Conservation (phyloP, 2,888 invertebrate genomes). For the Uloborus plumipes region DNA sequence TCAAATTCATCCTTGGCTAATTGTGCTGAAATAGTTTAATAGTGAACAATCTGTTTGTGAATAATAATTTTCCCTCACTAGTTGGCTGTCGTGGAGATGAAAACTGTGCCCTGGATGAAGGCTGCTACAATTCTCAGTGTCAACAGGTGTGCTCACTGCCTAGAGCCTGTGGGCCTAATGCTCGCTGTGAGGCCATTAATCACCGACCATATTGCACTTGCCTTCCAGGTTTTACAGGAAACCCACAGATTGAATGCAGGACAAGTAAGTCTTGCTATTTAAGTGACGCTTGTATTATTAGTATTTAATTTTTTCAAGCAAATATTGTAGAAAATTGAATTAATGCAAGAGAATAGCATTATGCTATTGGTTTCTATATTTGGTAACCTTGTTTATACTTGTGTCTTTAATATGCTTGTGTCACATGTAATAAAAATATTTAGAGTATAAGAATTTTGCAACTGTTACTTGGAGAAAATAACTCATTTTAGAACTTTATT, state of each 20-base stretch:
- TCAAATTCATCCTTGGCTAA: background rate
- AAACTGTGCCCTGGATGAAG: constrained; percentile 78
- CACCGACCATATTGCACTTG: constrained; percentile 89
- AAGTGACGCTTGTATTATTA: too few relatives aligned
- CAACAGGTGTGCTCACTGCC: constrained; percentile 83
- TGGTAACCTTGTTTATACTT: too few relatives aligned
- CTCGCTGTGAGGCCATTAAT: constrained; percentile 84
- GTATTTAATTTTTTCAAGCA: too few relatives aligned
- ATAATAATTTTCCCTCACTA: constrained; percentile 11
- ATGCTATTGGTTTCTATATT: too few relatives aligned
- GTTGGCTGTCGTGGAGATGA: constrained; percentile 79
- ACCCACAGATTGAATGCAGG: constrained; percentile 66
- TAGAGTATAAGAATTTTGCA: too few relatives aligned
- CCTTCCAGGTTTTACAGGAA: constrained; percentile 67
- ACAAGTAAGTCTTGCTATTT: constrained; percentile 53
- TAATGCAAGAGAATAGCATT: too few relatives aligned
- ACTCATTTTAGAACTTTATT: too few relatives aligned
- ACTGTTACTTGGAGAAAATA: too few relatives aligned
- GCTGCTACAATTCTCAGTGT: constrained; percentile 85
- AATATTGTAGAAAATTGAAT: too few relatives aligned
- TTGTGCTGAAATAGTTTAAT: background rate
- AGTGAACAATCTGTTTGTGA: background rate
- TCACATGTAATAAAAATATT: too few relatives aligned
- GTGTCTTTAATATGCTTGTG: too few relatives aligned
- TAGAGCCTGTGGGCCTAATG: constrained; percentile 83